Conservation (phyloP, 1,140 invertebrate genomes). For the Penaeus chinensis region DNA sequence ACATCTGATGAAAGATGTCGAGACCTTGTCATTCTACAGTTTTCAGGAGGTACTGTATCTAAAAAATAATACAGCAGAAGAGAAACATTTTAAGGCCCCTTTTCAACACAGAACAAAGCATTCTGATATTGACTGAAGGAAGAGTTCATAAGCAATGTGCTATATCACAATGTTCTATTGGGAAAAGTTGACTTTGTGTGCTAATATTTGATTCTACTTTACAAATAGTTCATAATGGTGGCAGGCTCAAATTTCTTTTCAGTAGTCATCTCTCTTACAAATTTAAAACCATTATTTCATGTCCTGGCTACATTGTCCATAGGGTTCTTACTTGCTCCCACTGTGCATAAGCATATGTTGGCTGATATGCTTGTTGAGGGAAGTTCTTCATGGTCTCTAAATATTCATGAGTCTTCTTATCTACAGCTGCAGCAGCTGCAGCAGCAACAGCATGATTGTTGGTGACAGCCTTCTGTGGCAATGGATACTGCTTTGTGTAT, state of each 20-base stretch:
- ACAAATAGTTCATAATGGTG: not conserved
- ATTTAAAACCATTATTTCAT: not conserved
- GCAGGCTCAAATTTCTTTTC: conserved; percentile 11
- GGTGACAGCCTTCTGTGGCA: conserved; percentile 25
- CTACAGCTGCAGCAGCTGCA: not conserved
- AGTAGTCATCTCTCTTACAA: not conserved
- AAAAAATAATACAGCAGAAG: no score
- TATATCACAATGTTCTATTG: no score
- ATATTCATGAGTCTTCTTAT: conserved; percentile 35
- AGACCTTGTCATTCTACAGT: no score
- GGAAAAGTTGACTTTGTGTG: no score
- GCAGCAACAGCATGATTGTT: conserved; percentile 17
- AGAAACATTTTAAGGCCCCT: no score
- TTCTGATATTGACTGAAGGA: no score
- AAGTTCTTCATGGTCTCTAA: conserved; percentile 40
- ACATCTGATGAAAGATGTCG: no score
- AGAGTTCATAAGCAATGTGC: no score
- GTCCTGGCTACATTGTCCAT: conserved; percentile 53
- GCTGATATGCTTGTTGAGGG: conserved; percentile 49
- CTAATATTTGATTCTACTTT: no score
- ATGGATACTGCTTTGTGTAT: conserved; percentile 25
- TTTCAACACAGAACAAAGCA: no score
- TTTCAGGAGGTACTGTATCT: no score
- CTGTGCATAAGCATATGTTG: conserved; percentile 47
- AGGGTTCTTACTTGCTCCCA: conserved; percentile 53